Base-by-base conservation (phyloP, 2,113 vertebrate genomes). In the Podarcis raffonei region DNA sequence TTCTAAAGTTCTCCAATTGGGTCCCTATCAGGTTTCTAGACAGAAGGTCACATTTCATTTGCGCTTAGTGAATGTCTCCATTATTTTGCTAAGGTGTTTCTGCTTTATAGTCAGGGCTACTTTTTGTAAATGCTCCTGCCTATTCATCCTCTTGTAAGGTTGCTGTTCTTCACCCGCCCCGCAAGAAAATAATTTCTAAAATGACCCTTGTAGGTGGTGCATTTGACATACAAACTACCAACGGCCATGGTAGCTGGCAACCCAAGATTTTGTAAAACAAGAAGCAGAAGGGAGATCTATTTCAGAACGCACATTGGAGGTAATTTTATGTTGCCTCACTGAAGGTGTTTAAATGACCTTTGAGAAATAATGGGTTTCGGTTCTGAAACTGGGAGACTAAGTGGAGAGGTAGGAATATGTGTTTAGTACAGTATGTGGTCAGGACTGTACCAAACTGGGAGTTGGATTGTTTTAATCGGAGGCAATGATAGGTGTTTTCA, bases 41-140 rank as follows among this genome's bases (percentile, higher is more conserved):
- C 96, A 97, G 97, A 97, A 97, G 96, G 97, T 97, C 97, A 97
- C 93, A 97, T 97, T 97, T 97, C 96, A 95, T 96, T 96, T 95
- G 96, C 95, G 95, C 92, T 96, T 97, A 96, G 95, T 96, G 96
- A 95, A 96, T 95, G 93, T 97, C 96, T 97, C 96, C 95, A 96
- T 97, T 97, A 97, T 96, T 96, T 96, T 95, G 93, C 94, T 95
- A 93, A 95, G 95, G 94, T 96, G 94, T 96, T 97, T 97, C 93
- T 90, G 90, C 95, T 97, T 95, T 94, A 96, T 96, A 96, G 96
- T 97, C 97, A 97, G 97, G 97, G 96, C 94, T 89, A 94, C 94
- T 72, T 92, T 86, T 88, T 18, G 57, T 76, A 83, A 87, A 75
- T 65, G 57, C 35, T 75, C 27, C 72, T 83, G 53, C 57, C 72